Conservation (phyloP, 2,888 invertebrate species). For the Aleiodes alternator region DNA sequence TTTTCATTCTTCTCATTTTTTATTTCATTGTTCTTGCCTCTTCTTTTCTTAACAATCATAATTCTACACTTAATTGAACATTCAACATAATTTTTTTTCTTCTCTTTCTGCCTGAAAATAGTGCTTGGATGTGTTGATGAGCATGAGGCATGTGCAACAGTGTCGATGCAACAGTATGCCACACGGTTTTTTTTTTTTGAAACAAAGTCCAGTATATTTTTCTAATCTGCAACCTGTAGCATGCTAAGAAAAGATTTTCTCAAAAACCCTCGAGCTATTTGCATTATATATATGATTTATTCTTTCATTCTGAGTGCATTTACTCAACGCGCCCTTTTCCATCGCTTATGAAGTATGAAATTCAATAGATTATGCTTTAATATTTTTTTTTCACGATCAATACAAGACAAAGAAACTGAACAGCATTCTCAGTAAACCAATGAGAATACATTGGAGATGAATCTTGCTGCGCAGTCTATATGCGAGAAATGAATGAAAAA, state of each 20-base stretch:
- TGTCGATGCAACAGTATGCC: conserved; percentile 31
- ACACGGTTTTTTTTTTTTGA: conserved; percentile 3
- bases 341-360: conserved; percentile 21
- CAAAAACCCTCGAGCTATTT: conserved; percentile 14
- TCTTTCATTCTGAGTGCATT: conserved; percentile 11
- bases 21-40: conserved; percentile 21
- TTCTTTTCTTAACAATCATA: conserved; percentile 9
- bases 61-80: background rate
- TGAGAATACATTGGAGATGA: conserved; percentile 66
- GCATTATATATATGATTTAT: conserved; percentile 44
- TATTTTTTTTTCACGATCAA: conserved; percentile 72
- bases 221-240: conserved; percentile 34
- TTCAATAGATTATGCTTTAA: conserved; percentile 68
- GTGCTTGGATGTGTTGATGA: conserved; percentile 9
- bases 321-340: background rate
- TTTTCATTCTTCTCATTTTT: background rate
- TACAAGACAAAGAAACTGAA: conserved; percentile 69
- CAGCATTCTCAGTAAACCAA: conserved; percentile 67
- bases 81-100: background rate
- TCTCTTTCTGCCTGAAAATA: background rate
- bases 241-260: conserved; percentile 17
- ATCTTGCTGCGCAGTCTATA: conserved; percentile 68
- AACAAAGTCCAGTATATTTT: conserved; percentile 16
- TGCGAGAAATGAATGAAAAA: background rate
- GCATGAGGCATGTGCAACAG: conserved; percentile 28